Evolutionary conservation across 2,797 vertebrate species (phyloP), one percentile per base, ranked within the genome.

Genomic region (Todus mexicanus): DNA sequence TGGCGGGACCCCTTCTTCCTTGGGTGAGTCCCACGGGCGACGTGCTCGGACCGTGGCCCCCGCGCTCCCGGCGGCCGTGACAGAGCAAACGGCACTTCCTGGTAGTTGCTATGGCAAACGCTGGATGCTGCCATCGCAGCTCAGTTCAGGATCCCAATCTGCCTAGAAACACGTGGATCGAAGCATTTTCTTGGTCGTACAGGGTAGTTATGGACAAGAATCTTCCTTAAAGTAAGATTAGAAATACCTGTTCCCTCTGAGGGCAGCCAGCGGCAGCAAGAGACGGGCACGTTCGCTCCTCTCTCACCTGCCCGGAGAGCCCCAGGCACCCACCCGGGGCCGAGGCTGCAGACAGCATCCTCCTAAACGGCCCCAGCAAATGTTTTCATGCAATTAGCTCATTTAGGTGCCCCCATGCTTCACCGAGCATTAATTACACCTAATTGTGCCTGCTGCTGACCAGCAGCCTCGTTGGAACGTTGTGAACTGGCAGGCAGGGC

Each of bases 341-440:
- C 19, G 37, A 23, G 33, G 73, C 75, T 25, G 50, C 31, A 25
- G 64, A 42, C 19, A 4, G 53, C 72, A 22, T 48, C 57, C 43
- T 78, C 85, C 40, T 53, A 38, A 12, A 8, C 31, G 12, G 78
- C 84, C 89, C 79, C 57, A 57, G 38, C 84, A 64, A 37, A 69
- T 53, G 26, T 84, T 85, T 73, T 57, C 45, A 68, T 87, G 92
- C 48, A 72, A 27, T 91, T 66, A 91, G 76, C 66, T 96, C 66
- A 54, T 88, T 57, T 87, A 81, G 47, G 47, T 73, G 78, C 68
- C 26, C 54, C 82, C 85, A 79, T 83, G 84, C 80, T 96, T 94
- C 92, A 56, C 42, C 40, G n/a, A 93, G n/a, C 87, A 72, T 87
- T 85, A 78, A 85, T 93, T 92, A 95, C 86, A 81, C 69, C 26